phyloP scores from a whole-genome alignment of 2,888 invertebrate genomes.

The Dasypogon diadema region DNA sequence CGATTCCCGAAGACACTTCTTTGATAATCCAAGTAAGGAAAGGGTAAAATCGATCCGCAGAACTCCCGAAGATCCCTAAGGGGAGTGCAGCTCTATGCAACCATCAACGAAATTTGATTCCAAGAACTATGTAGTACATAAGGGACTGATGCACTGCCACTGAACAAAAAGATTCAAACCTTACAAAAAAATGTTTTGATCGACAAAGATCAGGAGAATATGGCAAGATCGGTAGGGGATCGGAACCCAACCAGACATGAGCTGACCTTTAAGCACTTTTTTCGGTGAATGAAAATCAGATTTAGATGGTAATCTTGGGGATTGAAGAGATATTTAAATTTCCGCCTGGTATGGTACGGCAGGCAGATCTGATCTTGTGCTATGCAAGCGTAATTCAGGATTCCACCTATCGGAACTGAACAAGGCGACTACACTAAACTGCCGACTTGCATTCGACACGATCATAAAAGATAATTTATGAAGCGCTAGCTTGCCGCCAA shows the following conservation, averaged over 20 bases:
- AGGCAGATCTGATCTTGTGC: background rate
- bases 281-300: conserved; percentile 9
- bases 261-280: conserved; percentile 22
- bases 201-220: background rate
- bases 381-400: conserved; percentile 10
- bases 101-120: conserved; percentile 2
- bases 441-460: background rate
- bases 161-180: background rate
- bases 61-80: background rate
- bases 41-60: background rate
- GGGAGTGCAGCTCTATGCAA: background rate
- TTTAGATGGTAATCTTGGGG: conserved; percentile 2
- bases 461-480: conserved; percentile 12
- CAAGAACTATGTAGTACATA: background rate
- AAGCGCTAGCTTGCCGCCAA: background rate
- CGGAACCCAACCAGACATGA: background rate
- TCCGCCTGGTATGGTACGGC: too few relatives aligned
- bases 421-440: background rate
- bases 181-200: background rate
- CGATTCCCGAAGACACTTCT: background rate
- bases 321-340: background rate
- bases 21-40: background rate
- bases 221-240: background rate
- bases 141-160: background rate
- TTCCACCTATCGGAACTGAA: background rate